These are phyloP conservation scores for Psophia crepitans DNA, from an alignment of 2,113 vertebrate species.

Conservation along the genomic window DNA sequence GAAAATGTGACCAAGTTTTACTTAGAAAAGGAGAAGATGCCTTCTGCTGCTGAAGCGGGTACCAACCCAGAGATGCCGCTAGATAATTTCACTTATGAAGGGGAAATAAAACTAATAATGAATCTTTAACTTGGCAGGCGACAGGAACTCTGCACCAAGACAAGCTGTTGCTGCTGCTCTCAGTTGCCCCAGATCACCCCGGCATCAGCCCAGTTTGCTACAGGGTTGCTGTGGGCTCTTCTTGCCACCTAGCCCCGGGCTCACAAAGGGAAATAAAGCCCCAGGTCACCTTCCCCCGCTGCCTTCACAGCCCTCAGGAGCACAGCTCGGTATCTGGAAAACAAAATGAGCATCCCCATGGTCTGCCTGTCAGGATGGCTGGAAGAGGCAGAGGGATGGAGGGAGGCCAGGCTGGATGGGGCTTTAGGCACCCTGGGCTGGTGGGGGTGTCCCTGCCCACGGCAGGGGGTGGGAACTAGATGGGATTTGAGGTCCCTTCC, in stretches of 20 bases:
- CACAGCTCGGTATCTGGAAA: not conserved
- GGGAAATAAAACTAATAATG: not conserved
- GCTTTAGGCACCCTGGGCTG: too few species aligned
- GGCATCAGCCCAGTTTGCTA: not conserved
- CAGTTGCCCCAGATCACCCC: fast-evolving
- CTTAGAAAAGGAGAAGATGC: not conserved
- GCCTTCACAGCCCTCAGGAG: not conserved
- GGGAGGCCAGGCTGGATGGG: too few species aligned
- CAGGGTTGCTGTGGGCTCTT: fast-evolving
- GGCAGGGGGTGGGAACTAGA: too few species aligned
- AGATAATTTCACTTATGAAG: not conserved
- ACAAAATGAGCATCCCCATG: fast-evolving
- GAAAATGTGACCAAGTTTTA: not conserved
- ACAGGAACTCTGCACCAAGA: not conserved
- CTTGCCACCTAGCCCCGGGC: not conserved
- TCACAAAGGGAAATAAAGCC: fast-evolving
- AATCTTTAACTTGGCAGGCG: not conserved
- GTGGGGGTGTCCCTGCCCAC: too few species aligned
- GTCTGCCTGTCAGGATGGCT: too few species aligned
- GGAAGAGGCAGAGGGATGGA: not conserved
- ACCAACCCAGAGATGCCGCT: not conserved
- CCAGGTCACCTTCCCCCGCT: not conserved
- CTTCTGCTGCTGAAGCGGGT: not conserved
- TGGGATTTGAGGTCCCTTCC: too few species aligned
- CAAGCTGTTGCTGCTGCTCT: not conserved